Base-by-base conservation (phyloP, 2,888 invertebrate species). In the Drosophila engyochracea region DNA sequence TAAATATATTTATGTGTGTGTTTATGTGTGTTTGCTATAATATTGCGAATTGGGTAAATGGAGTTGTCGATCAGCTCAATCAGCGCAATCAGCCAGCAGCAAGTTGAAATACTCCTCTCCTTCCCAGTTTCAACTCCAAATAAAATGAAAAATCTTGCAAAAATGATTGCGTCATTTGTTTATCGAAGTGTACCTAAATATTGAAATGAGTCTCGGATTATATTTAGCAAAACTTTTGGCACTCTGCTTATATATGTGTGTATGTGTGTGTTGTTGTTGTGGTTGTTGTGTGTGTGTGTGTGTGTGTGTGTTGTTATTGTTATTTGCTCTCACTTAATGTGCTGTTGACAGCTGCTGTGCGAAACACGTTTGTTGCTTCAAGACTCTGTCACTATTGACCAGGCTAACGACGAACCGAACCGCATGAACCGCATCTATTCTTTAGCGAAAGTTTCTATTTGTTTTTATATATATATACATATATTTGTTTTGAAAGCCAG, bases 131-230 rank as follows among this genome's bases (percentile, higher is more conserved):
- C 71, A 69, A 69, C 49, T 52, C 22, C 69, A 2, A 35, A 35
- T 67, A 41, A 41, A n/a, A n/a, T 5, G 25, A 25, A 25, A 25
- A 68, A 62, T 71, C 59, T 25, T 47, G 31, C 54, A 39, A 53
- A 28, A 74, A 76, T 70, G 89, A 88, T 88, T 89, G 87, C 87
- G 87, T 88, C 87, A 88, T 88, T 87, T 88, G 81, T 88, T 88
- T 87, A 78, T 88, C 73, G 82, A 83, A 77, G 69, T 82, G 76
- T 79, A 68, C 82, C 71, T 78, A 35, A 35, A 68, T 83, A 88
- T 88, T 87, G 86, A 85, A 88, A 86, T 86, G 83, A 87, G 85
- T 82, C 81, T 80, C 68, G 64, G 74, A 82, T 87, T 86, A 87
- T 86, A 87, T 87, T 83, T 85, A 85, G 76, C 76, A 60, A 82